Percentiles rank a stretch among this genome's conserved stretches.
These are phyloP conservation scores for Craseonycteris thonglongyai DNA, from an alignment of 2,113 vertebrate species.

Conservation along the genomic window DNA sequence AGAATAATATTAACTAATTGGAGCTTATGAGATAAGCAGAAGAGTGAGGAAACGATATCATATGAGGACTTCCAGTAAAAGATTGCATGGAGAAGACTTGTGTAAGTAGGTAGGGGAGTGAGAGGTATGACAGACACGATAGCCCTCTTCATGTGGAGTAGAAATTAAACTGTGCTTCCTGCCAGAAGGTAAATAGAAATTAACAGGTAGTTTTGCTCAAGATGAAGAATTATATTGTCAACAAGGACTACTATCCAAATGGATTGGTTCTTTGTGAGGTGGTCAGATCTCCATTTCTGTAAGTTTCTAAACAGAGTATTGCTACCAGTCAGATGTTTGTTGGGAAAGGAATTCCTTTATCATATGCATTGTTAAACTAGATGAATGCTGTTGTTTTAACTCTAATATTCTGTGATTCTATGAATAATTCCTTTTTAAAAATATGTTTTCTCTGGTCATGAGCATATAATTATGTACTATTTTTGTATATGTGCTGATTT, in stretches of 20 bases:
- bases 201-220: background rate
- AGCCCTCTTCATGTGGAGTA: background rate
- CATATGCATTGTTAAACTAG: background rate
- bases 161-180: background rate
- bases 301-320: background rate
- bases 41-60: background rate
- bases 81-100: background rate
- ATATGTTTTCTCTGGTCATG: background rate
- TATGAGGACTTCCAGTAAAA: background rate
- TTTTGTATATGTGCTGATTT: background rate
- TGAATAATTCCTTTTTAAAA: conserved; percentile 6
- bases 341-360: background rate
- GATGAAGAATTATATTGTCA: background rate
- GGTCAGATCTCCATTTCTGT: background rate
- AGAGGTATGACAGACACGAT: background rate
- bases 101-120: background rate
- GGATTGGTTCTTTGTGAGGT: background rate
- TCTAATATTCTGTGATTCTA: background rate
- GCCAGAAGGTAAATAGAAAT: background rate
- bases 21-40: background rate
- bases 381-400: background rate
- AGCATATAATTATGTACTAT: background rate
- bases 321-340: background rate
- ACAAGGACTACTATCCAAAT: background rate
- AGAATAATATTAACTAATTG: background rate